A percentile compares a stretch with the other conserved stretches of the same genome.
Evolutionary conservation across 2,113 vertebrate genomes (phyloP).

Genomic region (Otus sunia): DNA sequence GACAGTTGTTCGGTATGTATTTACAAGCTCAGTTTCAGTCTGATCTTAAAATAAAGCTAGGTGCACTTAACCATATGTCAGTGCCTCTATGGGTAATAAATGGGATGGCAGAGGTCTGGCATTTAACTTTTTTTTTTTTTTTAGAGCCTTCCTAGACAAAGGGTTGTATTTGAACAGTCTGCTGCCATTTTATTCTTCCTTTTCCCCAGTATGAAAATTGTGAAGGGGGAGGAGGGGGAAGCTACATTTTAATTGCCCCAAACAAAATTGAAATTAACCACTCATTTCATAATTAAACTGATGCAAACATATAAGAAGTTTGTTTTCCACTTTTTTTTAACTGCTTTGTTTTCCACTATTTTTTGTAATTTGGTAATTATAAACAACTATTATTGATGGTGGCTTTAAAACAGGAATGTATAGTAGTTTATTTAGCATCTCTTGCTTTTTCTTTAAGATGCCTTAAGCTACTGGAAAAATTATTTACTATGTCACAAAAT

Average conservation of each 20-base stretch:
- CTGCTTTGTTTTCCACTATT: neutral
- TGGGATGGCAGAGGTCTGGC: neutral
- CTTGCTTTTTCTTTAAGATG: constrained; percentile 4
- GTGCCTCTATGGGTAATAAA: neutral
- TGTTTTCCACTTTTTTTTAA: neutral
- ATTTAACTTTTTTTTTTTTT: neutral
- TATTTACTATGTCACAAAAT: constrained; percentile 28
- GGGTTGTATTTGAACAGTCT: neutral
- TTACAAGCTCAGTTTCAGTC: neutral
- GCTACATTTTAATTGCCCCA: neutral
- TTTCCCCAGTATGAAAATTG: neutral
- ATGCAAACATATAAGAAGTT: neutral
- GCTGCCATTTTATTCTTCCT: neutral
- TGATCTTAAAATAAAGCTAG: neutral
- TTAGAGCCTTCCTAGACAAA: neutral
- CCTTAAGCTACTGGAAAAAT: constrained; percentile 18
- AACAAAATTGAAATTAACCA: neutral
- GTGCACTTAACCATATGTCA: neutral
- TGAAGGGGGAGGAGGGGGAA: neutral
- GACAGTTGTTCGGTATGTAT: neutral
- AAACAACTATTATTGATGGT: neutral
- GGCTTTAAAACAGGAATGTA: neutral
- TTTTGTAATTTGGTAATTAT: neutral
- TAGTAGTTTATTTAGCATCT: neutral
- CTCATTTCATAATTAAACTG: neutral